phyloP scores from a whole-genome alignment of 2,888 invertebrate species.

The Nomada flava region DNA sequence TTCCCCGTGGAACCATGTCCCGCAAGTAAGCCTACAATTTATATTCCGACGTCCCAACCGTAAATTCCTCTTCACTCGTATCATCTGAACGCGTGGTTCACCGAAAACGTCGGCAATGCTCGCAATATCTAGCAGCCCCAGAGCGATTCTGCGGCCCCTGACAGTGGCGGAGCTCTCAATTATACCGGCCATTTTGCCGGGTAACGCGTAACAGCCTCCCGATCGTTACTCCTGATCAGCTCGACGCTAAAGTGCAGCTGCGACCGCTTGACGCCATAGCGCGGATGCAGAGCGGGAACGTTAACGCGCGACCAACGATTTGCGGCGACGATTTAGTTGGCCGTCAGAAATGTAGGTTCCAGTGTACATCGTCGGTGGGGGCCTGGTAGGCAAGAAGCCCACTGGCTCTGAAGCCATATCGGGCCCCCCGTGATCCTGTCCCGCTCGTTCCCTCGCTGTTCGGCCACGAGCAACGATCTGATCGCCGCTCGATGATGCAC shows the following conservation, averaged over 20 bases:
- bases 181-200: constrained; percentile 45
- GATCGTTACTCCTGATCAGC: constrained; percentile 63
- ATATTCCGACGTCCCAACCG: background rate
- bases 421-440: constrained; percentile 74
- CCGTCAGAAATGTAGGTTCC: constrained; percentile 72
- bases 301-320: constrained; percentile 69
- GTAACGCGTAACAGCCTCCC: constrained; percentile 17
- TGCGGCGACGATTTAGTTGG: constrained; percentile 75
- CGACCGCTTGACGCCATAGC: constrained; percentile 48
- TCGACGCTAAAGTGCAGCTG: constrained; percentile 36
- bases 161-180: constrained; percentile 33
- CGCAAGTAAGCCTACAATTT: too few relatives aligned
- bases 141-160: constrained; percentile 8
- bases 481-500: constrained; percentile 59
- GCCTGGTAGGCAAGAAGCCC: constrained; percentile 67
- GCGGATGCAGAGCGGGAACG: constrained; percentile 26
- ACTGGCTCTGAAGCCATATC: constrained; percentile 82
- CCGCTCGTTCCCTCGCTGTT: constrained; percentile 58
- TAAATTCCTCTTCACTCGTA: background rate
- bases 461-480: constrained; percentile 59
- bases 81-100: background rate
- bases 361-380: constrained; percentile 69
- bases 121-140: constrained; percentile 12
- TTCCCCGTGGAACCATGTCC: too few relatives aligned
- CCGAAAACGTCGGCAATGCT: background rate